A percentile compares a stretch with the other conserved stretches of the same genome.
phyloP scores from a whole-genome alignment of 2,113 vertebrate species.

The Clupea harengus region DNA sequence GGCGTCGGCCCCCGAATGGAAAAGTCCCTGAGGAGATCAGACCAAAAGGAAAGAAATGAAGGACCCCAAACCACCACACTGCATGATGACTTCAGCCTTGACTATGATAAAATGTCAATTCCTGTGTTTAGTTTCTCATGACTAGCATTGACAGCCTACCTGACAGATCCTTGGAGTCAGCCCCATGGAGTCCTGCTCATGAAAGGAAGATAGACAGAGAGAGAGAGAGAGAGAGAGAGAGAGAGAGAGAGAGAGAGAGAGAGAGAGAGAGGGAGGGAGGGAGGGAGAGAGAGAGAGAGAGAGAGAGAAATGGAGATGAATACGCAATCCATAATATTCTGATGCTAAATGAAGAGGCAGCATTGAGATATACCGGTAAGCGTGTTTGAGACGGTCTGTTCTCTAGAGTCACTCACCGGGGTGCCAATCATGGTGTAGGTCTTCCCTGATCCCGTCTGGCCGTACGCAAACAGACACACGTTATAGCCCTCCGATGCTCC shows the following conservation, averaged over 20 bases:
- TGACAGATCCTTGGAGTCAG: slow-evolving; percentile 95
- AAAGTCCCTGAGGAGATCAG: slow-evolving; percentile 78
- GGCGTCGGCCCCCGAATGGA: slow-evolving; percentile 76
- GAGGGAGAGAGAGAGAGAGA: background rate
- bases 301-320: background rate
- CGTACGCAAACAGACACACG: slow-evolving; percentile 97
- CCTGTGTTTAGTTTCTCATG: too few relatives aligned
- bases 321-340: background rate
- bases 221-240: background rate
- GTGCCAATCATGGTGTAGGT: slow-evolving; percentile 98
- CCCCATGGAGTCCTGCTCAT: slow-evolving; percentile 82
- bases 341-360: background rate
- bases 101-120: background rate
- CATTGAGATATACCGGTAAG: background rate
- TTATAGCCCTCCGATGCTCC: slow-evolving; percentile 92
- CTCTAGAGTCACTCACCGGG: slow-evolving; percentile 76
- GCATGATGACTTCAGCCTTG: background rate
- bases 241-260: background rate
- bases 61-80: background rate
- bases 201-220: background rate
- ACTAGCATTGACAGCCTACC: slow-evolving; percentile 67
- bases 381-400: background rate
- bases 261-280: background rate
- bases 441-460: slow-evolving; percentile 97
- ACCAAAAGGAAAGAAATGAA: slow-evolving; percentile 34